Base-by-base conservation (phyloP, 2,797 vertebrate species). In the Sebastes goodei region DNA sequence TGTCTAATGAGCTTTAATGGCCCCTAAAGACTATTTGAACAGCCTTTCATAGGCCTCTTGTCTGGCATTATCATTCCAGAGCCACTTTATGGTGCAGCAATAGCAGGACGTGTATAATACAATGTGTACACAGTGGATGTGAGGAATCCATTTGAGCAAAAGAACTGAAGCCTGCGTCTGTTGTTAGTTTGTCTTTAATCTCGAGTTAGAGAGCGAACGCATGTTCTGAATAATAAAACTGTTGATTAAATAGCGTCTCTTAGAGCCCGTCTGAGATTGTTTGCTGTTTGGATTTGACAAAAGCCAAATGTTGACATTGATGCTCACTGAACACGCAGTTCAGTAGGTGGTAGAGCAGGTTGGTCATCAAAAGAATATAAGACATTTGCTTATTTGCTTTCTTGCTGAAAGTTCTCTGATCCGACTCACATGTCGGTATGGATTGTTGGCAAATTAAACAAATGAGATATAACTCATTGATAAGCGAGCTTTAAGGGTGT, bases 21-120 rank as follows among this genome's bases (percentile, higher is more conserved):
- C 55, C 65, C 27, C 7, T 17, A 20, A 53, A 70, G 8, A 72
- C 29, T 71, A 20, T 84, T 72, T 84, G 63, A 32, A 57, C 57
- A 64, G 76, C 29, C 65, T 76, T 81, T 77, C 38, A 76, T 14
- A 11, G 71, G 59, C 68, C 70, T 75, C 53, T 77, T 32, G n/a
- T 83, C 67, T 67, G 69, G 5, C 9, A 57, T 82, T 62, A n/a
- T 79, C 27, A 42, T 63, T 78, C 23, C 42, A 78, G 69, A 83
- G 79, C 9, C 27, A 57, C 30, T 82, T 83, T 61, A 80, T 65
- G 42, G 10, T 15, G 46, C 60, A 60, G 61, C 62, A 49, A 33
- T 33, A 69, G 23, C 25, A 66, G 71, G 56, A 65, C 68, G 66
- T 85, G 32, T 9, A 42, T 55, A 32, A 78, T 38, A 65, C 17